Conservation (phyloP, 2,113 vertebrate genomes). For the Seriola rivoliana region DNA sequence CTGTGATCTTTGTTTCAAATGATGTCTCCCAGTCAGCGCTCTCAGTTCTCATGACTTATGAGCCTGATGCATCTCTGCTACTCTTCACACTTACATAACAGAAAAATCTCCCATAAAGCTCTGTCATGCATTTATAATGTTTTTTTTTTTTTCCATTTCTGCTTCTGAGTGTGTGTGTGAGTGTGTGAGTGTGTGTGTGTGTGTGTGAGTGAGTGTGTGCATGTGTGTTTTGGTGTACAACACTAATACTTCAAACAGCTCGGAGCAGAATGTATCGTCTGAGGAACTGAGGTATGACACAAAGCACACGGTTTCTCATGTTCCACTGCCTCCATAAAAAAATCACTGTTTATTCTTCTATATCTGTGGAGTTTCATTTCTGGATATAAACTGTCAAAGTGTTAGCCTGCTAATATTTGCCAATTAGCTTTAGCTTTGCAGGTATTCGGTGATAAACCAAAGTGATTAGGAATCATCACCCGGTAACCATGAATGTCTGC, state of each 20-base stretch:
- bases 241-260: constrained; percentile 60
- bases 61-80: constrained; percentile 47
- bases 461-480: not conserved
- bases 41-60: constrained; percentile 34
- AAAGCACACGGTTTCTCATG: constrained; percentile 44
- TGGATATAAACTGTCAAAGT: not conserved
- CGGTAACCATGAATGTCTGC: not conserved
- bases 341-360: constrained; percentile 57
- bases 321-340: constrained; percentile 46
- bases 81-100: constrained; percentile 60
- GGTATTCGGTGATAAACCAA: not conserved
- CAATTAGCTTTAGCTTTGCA: not conserved
- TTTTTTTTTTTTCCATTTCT: constrained; percentile 49
- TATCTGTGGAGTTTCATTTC: constrained; percentile 32
- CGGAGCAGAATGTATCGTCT: constrained; percentile 43
- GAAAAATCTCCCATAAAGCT: constrained; percentile 45
- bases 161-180: constrained; percentile 41
- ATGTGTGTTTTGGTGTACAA: constrained; percentile 34
- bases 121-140: constrained; percentile 69
- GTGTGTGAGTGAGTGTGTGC: constrained; percentile 42
- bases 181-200: not conserved
- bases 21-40: constrained; percentile 20
- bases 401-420: not conserved
- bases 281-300: constrained; percentile 51
- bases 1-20: constrained; percentile 45